Base-by-base conservation (phyloP, 2,113 vertebrate species). In the Corvus moneduloides region DNA sequence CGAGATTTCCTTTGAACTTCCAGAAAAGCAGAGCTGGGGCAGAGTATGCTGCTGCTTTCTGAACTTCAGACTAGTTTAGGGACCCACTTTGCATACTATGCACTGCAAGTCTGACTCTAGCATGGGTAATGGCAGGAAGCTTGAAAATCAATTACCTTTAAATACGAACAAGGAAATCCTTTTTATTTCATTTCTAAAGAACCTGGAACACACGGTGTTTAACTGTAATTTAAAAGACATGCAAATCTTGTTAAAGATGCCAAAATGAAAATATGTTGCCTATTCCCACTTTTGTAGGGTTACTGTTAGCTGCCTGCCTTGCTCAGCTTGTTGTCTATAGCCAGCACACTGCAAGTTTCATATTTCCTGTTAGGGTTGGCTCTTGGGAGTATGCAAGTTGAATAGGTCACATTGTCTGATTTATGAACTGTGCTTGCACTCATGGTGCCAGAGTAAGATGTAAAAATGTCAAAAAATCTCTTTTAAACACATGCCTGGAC, bases 121-220 rank as follows among this genome's bases (percentile, higher is more conserved):
- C 67, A 56, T 30, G 74, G 20, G 48, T 86, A 78, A 91, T 88
- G 41, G 37, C 78, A 91, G 73, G 10, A 84, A 85, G 41, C 59
- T 97, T 95, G 59, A 94, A 97, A 97, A 97, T 93, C 66, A 93
- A 64, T 91, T 87, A 52, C 49, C 24, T 88, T 94, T 85, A 96
- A 94, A 83, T 54, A 51, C 49, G 75, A 63, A 64, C 48, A 41
- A 88, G 52, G 18, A 94, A 94, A 87, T 84, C 32, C 12, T 94
- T 96, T 92, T 78, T 27, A 89, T 91, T 91, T 59, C 81, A 83
- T 71, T 68, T 87, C 44, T 76, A 93, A 95, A 84, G 22, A 91
- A 94, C 41, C 55, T 82, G 66, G 24, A 76, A 96, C 49, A 62
- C 11, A 10, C 0, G 0, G 10, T 32, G 13, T 82, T 85, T 90